Evolutionary conservation across 1,140 invertebrate species (phyloP).

Genomic region (Ceratoteleas bidentatus): DNA sequence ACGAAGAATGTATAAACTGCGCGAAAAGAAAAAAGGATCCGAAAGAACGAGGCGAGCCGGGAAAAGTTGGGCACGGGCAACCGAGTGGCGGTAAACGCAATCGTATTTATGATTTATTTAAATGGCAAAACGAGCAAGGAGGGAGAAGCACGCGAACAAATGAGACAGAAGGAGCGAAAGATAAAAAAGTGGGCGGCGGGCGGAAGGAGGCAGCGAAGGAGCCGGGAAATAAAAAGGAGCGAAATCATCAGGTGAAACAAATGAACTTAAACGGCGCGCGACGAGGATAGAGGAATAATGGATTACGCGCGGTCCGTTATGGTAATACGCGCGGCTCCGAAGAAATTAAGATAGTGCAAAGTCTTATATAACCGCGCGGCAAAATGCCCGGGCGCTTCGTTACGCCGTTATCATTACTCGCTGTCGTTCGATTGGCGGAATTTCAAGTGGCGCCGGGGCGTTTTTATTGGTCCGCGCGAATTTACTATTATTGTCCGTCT

Average conservation of each 20-base stretch:
- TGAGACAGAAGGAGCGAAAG: conserved; percentile 55
- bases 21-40: conserved; percentile 26
- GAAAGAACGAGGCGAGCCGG: conserved; percentile 24
- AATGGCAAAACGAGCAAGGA: conserved; percentile 67
- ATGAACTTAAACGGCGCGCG: conserved; percentile 51
- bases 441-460: conserved; percentile 41
- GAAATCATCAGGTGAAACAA: conserved; percentile 64
- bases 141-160: conserved; percentile 62
- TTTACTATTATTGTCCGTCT: conserved; percentile 53
- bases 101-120: conserved; percentile 80
- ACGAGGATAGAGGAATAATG: conserved; percentile 69
- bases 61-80: conserved; percentile 56
- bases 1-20: conserved; percentile 76
- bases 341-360: conserved; percentile 73
- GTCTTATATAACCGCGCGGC: conserved; percentile 65
- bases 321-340: conserved; percentile 68
- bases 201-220: neutral
- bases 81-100: conserved; percentile 69
- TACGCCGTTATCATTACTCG: conserved; percentile 62
- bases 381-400: conserved; percentile 59
- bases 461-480: conserved; percentile 32
- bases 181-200: conserved; percentile 40
- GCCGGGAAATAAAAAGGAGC: conserved; percentile 39
- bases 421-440: conserved; percentile 55
- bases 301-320: conserved; percentile 73